Evolutionary conservation across 2,113 vertebrate species (phyloP).

Genomic region (Hymenochirus boettgeri): DNA sequence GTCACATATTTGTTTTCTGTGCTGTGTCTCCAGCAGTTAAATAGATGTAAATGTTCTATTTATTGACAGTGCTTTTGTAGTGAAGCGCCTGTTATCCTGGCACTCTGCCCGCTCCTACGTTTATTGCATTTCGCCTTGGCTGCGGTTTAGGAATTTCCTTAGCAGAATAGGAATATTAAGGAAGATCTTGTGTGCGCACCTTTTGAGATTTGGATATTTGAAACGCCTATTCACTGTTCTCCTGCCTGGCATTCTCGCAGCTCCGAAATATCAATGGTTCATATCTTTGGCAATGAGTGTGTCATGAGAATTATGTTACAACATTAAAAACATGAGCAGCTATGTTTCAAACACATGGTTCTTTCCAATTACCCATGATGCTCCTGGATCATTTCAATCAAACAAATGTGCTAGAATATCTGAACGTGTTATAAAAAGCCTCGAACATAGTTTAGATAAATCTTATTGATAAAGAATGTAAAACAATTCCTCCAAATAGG

Average conservation of each 20-base stretch:
- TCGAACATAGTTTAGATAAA: too few species aligned
- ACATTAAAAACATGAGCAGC: neutral
- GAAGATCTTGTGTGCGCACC: constrained; percentile 16
- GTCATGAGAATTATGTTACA: neutral
- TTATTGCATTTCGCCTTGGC: constrained; percentile 32
- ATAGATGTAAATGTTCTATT: neutral
- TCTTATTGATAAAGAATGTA: too few species aligned
- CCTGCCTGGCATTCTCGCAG: neutral
- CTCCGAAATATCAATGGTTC: neutral
- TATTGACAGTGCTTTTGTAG: constrained; percentile 22
- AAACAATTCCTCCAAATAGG: too few species aligned
- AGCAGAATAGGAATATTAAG: constrained; percentile 23
- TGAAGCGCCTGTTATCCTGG: constrained; percentile 26
- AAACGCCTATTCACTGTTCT: neutral
- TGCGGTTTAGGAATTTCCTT: constrained; percentile 26
- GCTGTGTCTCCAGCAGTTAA: constrained; percentile 4
- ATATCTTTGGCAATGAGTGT: neutral
- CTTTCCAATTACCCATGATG: neutral
- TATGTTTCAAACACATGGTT: neutral
- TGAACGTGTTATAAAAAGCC: too few species aligned
- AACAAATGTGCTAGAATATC: neutral
- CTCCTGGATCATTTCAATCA: neutral
- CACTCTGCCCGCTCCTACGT: constrained; percentile 11
- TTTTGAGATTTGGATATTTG: constrained; percentile 4
- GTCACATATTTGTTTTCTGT: constrained; percentile 4